Evolutionary conservation across 2,888 invertebrate genomes (phyloP), one percentile per base, ranked within the genome.

Genomic region (Linnaemya tessellans): DNA sequence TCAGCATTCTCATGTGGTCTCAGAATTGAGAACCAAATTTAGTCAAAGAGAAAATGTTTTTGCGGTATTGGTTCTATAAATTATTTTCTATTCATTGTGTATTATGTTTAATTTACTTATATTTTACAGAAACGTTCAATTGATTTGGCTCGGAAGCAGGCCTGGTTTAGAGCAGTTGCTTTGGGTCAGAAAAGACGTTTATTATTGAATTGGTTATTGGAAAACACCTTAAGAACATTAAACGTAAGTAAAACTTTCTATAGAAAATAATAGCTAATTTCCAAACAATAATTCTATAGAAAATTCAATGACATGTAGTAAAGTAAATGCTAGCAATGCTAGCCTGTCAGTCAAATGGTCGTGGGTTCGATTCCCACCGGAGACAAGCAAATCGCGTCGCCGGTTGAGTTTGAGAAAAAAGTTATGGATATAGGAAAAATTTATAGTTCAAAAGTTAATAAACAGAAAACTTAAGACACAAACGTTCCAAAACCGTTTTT

Each of bases 101-200:
- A n/a, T 62, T 20, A 18, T 62, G 43, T 51, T 56, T 71, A 20
- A 77, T 30, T 8, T 35, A 18, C 22, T 0, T 30, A 11, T 30
- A 5, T 56, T 30, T 35, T 54, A 9, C 46, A 93, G 93, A 91
- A 92, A 86, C 91, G 92, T 88, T 92, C 95, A 3, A 93, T 93
- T 13, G 94, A 95, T 82, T 93, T 95, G 88, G 93, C 94, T 0
- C 92, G 95, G 49, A 94, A 95, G 87, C 94, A 95, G 93, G 94
- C 95, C 11, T 95, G 95, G 95, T 93, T 95, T 25, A 93, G 94
- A 49, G 94, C 94, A 0, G 94, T 94, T 1, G 94, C 95, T 7
- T 94, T 94, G 87, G 94, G 94, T 0, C 89, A 92, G 80, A 93
- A 94, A 35, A 94, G 95, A 87, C 92, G 92, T 3, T 92, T 94